phyloP scores from a whole-genome alignment of 2,888 invertebrate genomes.

The Punctoribates punctum region DNA sequence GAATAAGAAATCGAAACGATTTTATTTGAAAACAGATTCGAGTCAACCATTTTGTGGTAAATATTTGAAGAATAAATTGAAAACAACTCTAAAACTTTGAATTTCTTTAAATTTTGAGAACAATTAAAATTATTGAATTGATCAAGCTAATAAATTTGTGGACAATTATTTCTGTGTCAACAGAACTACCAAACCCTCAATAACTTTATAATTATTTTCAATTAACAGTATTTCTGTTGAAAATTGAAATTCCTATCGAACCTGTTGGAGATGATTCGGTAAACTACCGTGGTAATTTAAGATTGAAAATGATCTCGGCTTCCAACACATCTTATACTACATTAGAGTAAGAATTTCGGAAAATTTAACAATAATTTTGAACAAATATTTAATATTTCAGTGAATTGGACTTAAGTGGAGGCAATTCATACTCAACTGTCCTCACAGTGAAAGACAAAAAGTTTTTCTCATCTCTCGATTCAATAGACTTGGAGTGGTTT shows the following conservation, averaged over 20 bases:
- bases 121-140: too few species aligned
- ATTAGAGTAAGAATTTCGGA: too few species aligned
- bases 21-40: neutral
- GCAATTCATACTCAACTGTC: neutral
- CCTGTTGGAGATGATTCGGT: neutral
- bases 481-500: neutral
- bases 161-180: too few species aligned
- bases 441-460: too few species aligned
- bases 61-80: neutral
- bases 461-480: neutral
- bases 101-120: neutral
- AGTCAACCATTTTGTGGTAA: constrained; percentile 3
- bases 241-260: neutral
- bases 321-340: too few species aligned
- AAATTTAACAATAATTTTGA: too few species aligned
- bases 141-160: too few species aligned
- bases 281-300: neutral
- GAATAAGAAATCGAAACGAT: neutral
- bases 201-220: too few species aligned
- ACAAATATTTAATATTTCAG: neutral
- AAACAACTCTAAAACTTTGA: neutral
- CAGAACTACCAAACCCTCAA: too few species aligned
- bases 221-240: neutral
- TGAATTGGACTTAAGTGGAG: neutral
- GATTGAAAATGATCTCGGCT: too few species aligned